A percentile compares a stretch with the other conserved stretches of the same genome.
phyloP scores from a whole-genome alignment of 1,140 invertebrate genomes.

The Planococcus citri region DNA sequence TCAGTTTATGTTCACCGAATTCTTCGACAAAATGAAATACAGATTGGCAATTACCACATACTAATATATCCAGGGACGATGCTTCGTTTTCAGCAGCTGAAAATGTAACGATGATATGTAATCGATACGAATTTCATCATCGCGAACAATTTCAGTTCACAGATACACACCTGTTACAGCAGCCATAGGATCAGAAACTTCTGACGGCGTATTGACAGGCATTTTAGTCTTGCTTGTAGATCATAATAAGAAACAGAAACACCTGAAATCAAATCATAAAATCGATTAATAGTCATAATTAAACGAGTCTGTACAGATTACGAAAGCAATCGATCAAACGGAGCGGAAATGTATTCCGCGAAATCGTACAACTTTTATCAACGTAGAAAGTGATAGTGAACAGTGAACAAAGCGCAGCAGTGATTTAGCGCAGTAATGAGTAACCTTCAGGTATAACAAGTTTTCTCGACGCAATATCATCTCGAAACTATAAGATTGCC shows the following conservation, averaged over 20 bases:
- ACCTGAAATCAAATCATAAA: background rate
- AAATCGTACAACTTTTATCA: background rate
- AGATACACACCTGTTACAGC: background rate
- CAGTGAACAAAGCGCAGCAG: background rate
- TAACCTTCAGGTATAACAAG: background rate
- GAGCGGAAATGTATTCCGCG: background rate
- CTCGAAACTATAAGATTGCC: background rate
- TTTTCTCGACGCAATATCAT: background rate
- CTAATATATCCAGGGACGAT: conserved; percentile 56
- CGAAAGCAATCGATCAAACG: background rate
- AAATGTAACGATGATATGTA: conserved; percentile 28
- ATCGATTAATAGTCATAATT: too few species aligned
- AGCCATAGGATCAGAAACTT: background rate
- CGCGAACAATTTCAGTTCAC: background rate
- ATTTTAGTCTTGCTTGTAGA: background rate
- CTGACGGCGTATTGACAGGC: background rate
- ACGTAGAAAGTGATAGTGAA: background rate
- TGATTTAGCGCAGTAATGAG: background rate
- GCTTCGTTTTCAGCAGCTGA: conserved; percentile 59
- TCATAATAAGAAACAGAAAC: conserved; percentile 2
- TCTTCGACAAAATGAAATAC: conserved; percentile 66
- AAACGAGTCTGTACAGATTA: too few species aligned
- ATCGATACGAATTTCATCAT: background rate
- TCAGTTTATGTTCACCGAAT: conserved; percentile 54
- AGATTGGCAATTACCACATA: conserved; percentile 63